Conservation (phyloP, 2,888 invertebrate genomes). For the Pterostichus madidus region DNA sequence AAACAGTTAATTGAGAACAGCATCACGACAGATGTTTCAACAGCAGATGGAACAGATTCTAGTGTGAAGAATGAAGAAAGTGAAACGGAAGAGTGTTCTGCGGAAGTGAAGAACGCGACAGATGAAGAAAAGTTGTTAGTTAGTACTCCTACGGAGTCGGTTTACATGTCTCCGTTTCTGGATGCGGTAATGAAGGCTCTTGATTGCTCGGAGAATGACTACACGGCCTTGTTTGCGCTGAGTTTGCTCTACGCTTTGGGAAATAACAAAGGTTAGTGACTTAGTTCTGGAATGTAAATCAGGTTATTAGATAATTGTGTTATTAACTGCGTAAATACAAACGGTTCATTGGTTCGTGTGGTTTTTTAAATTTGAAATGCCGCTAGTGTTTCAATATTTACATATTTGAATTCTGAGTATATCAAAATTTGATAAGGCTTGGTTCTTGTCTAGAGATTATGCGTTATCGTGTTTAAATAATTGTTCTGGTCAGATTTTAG, state of each 20-base stretch:
- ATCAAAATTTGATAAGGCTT: slow-evolving; percentile 12
- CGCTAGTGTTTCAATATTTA: slow-evolving; percentile 13
- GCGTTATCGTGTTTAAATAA: not conserved
- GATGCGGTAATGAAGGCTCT: slow-evolving; percentile 93
- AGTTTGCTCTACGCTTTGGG: slow-evolving; percentile 96
- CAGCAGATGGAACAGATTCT: not conserved
- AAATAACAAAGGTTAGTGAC: slow-evolving; percentile 91
- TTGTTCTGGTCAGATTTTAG: not conserved
- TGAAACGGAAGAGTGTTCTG: not conserved
- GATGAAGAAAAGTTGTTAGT: slow-evolving; percentile 89
- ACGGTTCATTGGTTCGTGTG: slow-evolving; percentile 17
- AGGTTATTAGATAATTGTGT: slow-evolving; percentile 42
- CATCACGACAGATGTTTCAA: not conserved
- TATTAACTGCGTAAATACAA: slow-evolving; percentile 40
- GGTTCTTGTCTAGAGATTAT: slow-evolving; percentile 9
- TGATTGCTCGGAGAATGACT: slow-evolving; percentile 95
- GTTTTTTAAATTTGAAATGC: slow-evolving; percentile 24
- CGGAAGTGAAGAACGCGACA: slow-evolving; percentile 85
- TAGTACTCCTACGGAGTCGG: slow-evolving; percentile 72
- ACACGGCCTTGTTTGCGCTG: slow-evolving; percentile 93
- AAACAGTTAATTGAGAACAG: slow-evolving; percentile 42
- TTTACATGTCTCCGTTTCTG: slow-evolving; percentile 86
- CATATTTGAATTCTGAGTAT: slow-evolving; percentile 17
- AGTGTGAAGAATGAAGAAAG: slow-evolving; percentile 8
- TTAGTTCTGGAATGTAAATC: slow-evolving; percentile 35